Conservation (phyloP, 1,140 invertebrate genomes). For the Trichoplusia ni region DNA sequence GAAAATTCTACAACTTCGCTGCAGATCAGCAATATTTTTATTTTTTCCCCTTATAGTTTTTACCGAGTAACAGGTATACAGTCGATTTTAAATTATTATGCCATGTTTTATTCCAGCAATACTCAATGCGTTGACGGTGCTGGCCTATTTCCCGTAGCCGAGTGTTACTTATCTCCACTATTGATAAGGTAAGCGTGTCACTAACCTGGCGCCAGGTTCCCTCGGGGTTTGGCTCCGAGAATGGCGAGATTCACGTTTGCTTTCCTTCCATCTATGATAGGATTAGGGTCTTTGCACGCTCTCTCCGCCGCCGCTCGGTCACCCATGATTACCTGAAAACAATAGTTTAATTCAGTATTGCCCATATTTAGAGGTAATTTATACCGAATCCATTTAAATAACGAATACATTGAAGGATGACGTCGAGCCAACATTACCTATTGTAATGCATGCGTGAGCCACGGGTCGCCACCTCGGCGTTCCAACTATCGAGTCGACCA, state of each 20-base stretch:
- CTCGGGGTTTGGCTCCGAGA: slow-evolving; percentile 96
- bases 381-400: slow-evolving; percentile 53
- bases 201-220: slow-evolving; percentile 89
- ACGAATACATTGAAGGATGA: slow-evolving; percentile 50
- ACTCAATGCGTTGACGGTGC: neutral
- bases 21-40: too few relatives aligned
- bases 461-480: slow-evolving; percentile 62
- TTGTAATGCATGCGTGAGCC: slow-evolving; percentile 73
- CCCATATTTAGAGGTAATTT: slow-evolving; percentile 17
- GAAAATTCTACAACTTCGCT: too few relatives aligned
- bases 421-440: slow-evolving; percentile 64
- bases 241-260: slow-evolving; percentile 99
- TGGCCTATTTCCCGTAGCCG: slow-evolving; percentile 10
- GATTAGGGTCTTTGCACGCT: slow-evolving; percentile 98
- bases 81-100: neutral
- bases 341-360: slow-evolving; percentile 25
- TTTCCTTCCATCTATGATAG: slow-evolving; percentile 99
- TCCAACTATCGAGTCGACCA: slow-evolving; percentile 46
- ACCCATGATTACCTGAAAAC: slow-evolving; percentile 97
- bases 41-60: too few relatives aligned
- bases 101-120: neutral
- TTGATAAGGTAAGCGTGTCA: slow-evolving; percentile 25
- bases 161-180: slow-evolving; percentile 11
- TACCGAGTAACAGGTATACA: too few relatives aligned
- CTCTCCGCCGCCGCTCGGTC: slow-evolving; percentile 95